Base-by-base conservation (phyloP, 2,888 invertebrate species). In the Smittia aterrima region DNA sequence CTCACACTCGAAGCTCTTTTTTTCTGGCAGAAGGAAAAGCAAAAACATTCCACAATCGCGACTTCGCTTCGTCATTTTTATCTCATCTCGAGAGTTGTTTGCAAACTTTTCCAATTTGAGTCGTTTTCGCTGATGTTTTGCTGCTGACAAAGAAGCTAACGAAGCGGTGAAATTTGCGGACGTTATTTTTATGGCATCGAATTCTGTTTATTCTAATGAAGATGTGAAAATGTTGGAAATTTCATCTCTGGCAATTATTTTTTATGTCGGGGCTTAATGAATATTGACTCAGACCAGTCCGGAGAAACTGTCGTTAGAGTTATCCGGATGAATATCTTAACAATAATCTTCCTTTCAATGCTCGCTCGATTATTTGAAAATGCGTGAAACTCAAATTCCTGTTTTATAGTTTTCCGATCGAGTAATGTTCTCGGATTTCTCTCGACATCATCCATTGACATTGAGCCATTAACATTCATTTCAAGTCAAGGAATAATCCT, bases 191-290 rank as follows among this genome's bases (percentile, higher is more conserved):
- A 58, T 22, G 18, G 16, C 47, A 2, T 47, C 47, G 16, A 47
- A 47, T 11, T n/a, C 16, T 22, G 47, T 11, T 20, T 18, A 13
- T 58, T 18, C 22, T 58, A 22, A 58, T 58, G 22, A 22, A 58
- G 20, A 13, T 58, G 58, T 58, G 18, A 58, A 58, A 58, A 22
- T 18, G 58, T 58, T 22, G 58, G 58, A 58, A 58, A 58, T 22
- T 58, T 11, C 47, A 11, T 11, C 47, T 47, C 16, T 47, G 47
- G n/a, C 47, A 47, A 58, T 22, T 58, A 58, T 58, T 7, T 58
- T 18, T n/a, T 13, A 58, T 16, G 47, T 16, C 18, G 7, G 47
- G n/a, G 13, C n/a, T 9, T 32, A 32, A 32, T 32, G 32, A 32
- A 32, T 6, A 32, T 32, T 32, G 32, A 32, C 32, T 32, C 9